Percentiles rank a stretch among this genome's conserved stretches.
phyloP scores from a whole-genome alignment of 2,888 invertebrate species.

The Patella caerulea region DNA sequence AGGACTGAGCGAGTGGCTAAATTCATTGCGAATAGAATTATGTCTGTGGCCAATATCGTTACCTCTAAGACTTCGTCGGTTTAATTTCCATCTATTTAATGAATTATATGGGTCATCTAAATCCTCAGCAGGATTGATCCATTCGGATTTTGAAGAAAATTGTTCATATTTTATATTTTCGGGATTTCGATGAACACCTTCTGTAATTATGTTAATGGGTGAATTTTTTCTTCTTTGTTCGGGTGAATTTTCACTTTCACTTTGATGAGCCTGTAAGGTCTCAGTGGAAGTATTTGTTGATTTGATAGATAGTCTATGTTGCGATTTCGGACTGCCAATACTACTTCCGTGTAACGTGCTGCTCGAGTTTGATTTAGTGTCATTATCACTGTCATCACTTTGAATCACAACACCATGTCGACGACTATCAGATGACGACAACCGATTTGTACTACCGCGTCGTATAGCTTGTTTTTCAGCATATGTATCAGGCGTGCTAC shows the following conservation, averaged over 20 bases:
- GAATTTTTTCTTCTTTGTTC: slow-evolving; percentile 48
- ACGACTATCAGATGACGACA: slow-evolving; percentile 50
- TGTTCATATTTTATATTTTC: background rate
- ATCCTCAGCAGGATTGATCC: background rate
- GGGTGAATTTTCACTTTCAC: slow-evolving; percentile 56
- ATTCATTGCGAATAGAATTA: background rate
- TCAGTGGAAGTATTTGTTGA: slow-evolving; percentile 65
- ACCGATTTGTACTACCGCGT: slow-evolving; percentile 47
- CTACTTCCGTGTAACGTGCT: slow-evolving; percentile 28
- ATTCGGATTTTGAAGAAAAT: background rate
- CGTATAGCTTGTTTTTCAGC: slow-evolving; percentile 34
- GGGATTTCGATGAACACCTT: slow-evolving; percentile 13
- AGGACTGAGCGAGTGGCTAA: slow-evolving; percentile 1
- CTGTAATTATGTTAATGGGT: slow-evolving; percentile 24
- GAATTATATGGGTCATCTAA: background rate
- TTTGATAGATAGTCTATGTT: slow-evolving; percentile 57
- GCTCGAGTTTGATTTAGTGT: slow-evolving; percentile 50
- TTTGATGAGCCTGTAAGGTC: slow-evolving; percentile 55
- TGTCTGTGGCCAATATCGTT: slow-evolving; percentile 16
- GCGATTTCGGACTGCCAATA: slow-evolving; percentile 56
- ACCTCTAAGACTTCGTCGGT: background rate
- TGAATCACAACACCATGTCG: slow-evolving; percentile 56
- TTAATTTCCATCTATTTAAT: background rate
- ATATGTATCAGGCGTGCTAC: slow-evolving; percentile 38
- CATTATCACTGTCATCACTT: slow-evolving; percentile 61